Base-by-base conservation (phyloP, 2,113 vertebrate species). In the Numida meleagris region DNA sequence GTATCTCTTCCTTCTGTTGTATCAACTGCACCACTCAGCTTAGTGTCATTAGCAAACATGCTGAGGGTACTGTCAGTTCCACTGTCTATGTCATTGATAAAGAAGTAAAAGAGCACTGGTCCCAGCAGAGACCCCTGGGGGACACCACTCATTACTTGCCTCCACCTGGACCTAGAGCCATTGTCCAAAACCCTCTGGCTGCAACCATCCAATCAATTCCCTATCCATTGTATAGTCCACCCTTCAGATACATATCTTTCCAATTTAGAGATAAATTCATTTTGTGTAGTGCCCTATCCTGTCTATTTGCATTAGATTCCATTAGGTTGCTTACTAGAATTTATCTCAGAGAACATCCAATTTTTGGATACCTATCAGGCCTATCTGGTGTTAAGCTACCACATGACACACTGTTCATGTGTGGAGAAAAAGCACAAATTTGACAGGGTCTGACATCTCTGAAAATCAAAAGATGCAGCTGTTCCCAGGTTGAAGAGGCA, bases 401-500 rank as follows among this genome's bases (percentile, higher is more conserved):
- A 33, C 36, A 16, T 6, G 23, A 17, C 33, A 14, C 19, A 20
- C 4, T 34, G 12, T 10, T 8, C 6, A 14, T 1, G 0, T 34
- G 33, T 3, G 53, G 14, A 61, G 27, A 50, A 42, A 81, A 80
- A 65, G 9, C 6, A 24, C 20, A 10, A 24, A 12, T 63, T 25
- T 46, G 50, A 51, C 50, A 5, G 6, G 16, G 10, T 27, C 20
- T 17, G 29, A 4, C 18, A 9, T 4, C 14, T 50, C 23, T 75
- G 67, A 36, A 36, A 36, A 70, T 70, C n/a, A 36, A 36, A 70
- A 36, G 6, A 25, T 17, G 36, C 10, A 40, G 48, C 6, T 43
- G 38, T 66, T 57, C 14, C 21, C 17, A 46, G 34, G 20, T 31
- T 45, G 8, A 77, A 65, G 10, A 45, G 4, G 18, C 33, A 77